Evolutionary conservation across 2,888 invertebrate genomes (phyloP), one percentile per base, ranked within the genome.

Genomic region (Drosophila paranaensis): DNA sequence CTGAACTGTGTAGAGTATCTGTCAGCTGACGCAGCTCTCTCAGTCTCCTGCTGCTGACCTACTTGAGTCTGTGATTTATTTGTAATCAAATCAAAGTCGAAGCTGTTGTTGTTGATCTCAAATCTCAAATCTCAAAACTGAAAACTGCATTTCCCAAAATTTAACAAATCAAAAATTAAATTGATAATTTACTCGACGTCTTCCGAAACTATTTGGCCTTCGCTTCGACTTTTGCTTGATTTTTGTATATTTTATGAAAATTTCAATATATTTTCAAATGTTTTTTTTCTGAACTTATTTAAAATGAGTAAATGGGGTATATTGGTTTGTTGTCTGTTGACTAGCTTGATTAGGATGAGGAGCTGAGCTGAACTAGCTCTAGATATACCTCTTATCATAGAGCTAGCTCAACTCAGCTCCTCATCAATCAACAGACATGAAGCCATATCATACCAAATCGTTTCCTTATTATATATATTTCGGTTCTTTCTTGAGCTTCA

Each of bases 11-110:
- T 13, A 14, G 27, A 25, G 45, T 25, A 45, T 45, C 25, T 25
- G 3, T 13, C 13, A 13, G 25, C 43, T 13, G 20, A 5, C 6
- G 11, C 1, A 20, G 6, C 1, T 25, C 43, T 11, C 13, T 45
- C 43, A 16, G 11, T 46, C 63, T 37, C 33, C 58, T 56, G 55
- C 25, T 40, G 45, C 30, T 64, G 65, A 64, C 57, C 65, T 51
- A 74, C 48, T 74, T 64, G 33, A 46, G 14, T 20, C 16, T 25
- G 4, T 43, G 70, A 70, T 74, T 70, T 74, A 71, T 74, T 71
- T 20, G 35, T 53, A 60, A 56, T 67, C 42, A 57, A 73, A 73
- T 61, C 61, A 25, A 0, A 25, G 39, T 42, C 27, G 42, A 46
- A 46, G n/a, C n/a, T 27, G 25, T 43, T 53, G 61, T 60, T 54